phyloP scores from a whole-genome alignment of 2,888 invertebrate genomes.

The Tinea trinotella region DNA sequence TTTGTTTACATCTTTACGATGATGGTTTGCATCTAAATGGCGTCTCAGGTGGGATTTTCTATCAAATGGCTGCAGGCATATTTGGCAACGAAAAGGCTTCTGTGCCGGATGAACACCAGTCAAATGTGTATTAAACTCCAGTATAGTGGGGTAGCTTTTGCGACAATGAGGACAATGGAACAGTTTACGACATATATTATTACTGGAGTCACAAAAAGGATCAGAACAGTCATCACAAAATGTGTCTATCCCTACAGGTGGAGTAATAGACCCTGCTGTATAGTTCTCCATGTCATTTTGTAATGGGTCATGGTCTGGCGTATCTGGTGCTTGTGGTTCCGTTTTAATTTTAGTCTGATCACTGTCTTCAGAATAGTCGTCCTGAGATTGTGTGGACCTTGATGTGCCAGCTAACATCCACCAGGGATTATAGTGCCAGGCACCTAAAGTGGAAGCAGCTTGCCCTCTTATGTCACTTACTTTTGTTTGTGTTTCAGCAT shows the following conservation, averaged over 20 bases:
- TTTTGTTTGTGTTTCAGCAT: constrained; percentile 69
- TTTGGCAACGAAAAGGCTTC: constrained; percentile 68
- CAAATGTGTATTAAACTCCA: constrained; percentile 67
- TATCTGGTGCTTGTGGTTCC: constrained; percentile 53
- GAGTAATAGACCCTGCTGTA: constrained; percentile 47
- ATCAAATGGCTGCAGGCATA: constrained; percentile 66
- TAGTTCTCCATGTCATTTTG: constrained; percentile 50
- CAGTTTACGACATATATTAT: constrained; percentile 57
- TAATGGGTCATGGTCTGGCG: constrained; percentile 56
- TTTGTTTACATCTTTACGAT: constrained; percentile 68
- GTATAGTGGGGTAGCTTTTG: constrained; percentile 66
- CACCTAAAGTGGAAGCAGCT: constrained; percentile 46
- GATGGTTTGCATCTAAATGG: constrained; percentile 65
- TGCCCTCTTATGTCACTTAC: constrained; percentile 57
- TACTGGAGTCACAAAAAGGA: constrained; percentile 66
- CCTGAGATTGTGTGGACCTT: constrained; percentile 55
- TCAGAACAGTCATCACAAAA: constrained; percentile 70
- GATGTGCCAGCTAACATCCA: constrained; percentile 70
- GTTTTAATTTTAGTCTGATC: constrained; percentile 63
- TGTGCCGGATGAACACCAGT: constrained; percentile 68
- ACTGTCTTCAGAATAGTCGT: constrained; percentile 58
- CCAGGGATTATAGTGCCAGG: constrained; percentile 70
- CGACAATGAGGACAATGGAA: constrained; percentile 71
- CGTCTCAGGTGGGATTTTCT: constrained; percentile 65
- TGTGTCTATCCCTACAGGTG: constrained; percentile 57